Conservation (phyloP, 2,113 vertebrate genomes). For the Ivindomyrus marchei region DNA sequence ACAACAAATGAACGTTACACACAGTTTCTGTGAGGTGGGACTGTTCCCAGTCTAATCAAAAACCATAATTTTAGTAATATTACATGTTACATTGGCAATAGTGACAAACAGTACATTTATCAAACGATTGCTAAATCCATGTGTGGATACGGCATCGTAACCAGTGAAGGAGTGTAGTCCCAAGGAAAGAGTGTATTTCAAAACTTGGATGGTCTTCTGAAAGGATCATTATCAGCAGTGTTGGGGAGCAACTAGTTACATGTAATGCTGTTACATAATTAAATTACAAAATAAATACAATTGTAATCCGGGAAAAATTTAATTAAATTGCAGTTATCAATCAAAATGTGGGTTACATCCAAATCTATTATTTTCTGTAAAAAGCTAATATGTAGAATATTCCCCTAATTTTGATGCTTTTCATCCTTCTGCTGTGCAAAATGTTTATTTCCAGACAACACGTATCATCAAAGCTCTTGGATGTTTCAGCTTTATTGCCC, state of each 20-base stretch:
- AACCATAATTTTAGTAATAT: neutral
- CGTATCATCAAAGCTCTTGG: neutral
- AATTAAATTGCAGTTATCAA: neutral
- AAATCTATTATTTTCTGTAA: neutral
- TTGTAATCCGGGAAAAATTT: neutral
- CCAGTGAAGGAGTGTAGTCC: neutral
- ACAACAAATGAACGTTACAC: neutral
- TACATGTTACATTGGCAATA: neutral
- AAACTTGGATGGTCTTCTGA: neutral
- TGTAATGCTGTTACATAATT: neutral
- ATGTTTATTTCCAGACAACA: neutral
- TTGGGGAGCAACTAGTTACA: neutral
- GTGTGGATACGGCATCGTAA: neutral
- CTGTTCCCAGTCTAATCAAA: neutral
- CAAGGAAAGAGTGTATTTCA: neutral
- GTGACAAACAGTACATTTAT: neutral
- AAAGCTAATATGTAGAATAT: neutral
- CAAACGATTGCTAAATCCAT: neutral
- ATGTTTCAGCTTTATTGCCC: neutral
- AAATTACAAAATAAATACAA: neutral
- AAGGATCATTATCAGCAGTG: neutral
- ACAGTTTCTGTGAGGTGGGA: neutral
- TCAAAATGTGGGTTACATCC: neutral
- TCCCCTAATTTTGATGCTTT: neutral
- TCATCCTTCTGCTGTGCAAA: neutral